Conservation (phyloP, 2,888 invertebrate genomes). For the Oscheius sp. region DNA sequence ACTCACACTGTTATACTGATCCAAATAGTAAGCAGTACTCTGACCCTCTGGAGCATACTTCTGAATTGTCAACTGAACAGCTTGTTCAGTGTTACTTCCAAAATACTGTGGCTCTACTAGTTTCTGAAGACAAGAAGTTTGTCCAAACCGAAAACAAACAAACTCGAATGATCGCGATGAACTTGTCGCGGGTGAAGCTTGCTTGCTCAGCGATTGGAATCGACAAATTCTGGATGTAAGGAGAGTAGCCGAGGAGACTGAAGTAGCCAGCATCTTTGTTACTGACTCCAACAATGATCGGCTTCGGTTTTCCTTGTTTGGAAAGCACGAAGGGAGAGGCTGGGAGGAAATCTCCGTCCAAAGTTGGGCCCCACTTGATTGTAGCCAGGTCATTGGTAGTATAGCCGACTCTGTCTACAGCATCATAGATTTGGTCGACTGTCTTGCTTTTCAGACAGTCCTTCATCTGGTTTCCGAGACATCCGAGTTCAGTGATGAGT, state of each 20-base stretch:
- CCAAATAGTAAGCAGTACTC: slow-evolving; percentile 16
- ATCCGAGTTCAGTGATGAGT: slow-evolving; percentile 22
- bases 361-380: slow-evolving; percentile 35
- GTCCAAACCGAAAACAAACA: not conserved
- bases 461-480: slow-evolving; percentile 18
- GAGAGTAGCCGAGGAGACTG: slow-evolving; percentile 23
- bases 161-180: slow-evolving; percentile 15
- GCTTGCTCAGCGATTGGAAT: slow-evolving; percentile 22
- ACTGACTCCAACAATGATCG: slow-evolving; percentile 28
- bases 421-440: slow-evolving; percentile 32
- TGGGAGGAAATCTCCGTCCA: slow-evolving; percentile 39
- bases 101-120: slow-evolving; percentile 23
- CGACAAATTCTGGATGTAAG: slow-evolving; percentile 26
- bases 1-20: slow-evolving; percentile 12
- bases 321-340: slow-evolving; percentile 20
- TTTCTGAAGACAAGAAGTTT: slow-evolving; percentile 12
- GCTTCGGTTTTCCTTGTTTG: slow-evolving; percentile 11
- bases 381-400: slow-evolving; percentile 23
- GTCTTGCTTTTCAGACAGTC: slow-evolving; percentile 28
- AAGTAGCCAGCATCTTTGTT: slow-evolving; percentile 39
- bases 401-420: slow-evolving; percentile 22
- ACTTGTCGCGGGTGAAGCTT: slow-evolving; percentile 9
- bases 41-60: slow-evolving; percentile 19
- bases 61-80: slow-evolving; percentile 15
- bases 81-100: slow-evolving; percentile 29